These are phyloP conservation scores for Pygathrix nemaeus DNA, from an alignment of 2,113 vertebrate genomes.

Conservation along the genomic window DNA sequence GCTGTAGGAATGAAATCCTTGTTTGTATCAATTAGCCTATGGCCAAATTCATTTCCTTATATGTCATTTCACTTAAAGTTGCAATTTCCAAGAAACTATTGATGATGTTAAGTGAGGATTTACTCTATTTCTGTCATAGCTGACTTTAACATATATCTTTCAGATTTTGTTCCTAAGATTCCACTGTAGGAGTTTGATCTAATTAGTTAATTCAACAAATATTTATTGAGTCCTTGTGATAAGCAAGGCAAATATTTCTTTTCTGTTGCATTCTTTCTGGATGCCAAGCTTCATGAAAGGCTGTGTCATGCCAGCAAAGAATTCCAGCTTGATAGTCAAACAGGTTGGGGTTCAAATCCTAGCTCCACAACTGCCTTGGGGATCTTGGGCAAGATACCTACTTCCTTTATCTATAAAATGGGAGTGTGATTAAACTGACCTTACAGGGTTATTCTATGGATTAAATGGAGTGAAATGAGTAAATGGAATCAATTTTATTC, in stretches of 20 bases:
- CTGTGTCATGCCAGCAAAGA: background rate
- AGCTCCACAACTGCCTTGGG: background rate
- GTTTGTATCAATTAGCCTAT: background rate
- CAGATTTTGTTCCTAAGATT: slow-evolving; percentile 38
- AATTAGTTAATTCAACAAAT: slow-evolving; percentile 24
- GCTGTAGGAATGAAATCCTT: background rate
- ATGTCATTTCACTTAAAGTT: background rate
- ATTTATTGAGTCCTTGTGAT: slow-evolving; percentile 38
- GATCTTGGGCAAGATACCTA: background rate
- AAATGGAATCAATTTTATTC: slow-evolving; percentile 33
- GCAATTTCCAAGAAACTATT: background rate
- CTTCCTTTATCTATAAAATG: slow-evolving; percentile 4
- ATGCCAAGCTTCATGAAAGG: background rate
- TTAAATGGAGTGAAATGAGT: slow-evolving; percentile 39
- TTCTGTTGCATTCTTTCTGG: background rate
- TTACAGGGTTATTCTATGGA: background rate
- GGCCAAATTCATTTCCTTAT: background rate
- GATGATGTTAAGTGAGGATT: background rate
- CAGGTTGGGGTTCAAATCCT: background rate
- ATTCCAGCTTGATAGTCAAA: background rate
- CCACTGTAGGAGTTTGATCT: slow-evolving; percentile 43
- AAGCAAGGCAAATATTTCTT: background rate
- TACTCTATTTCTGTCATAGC: slow-evolving; percentile 27
- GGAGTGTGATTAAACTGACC: background rate
- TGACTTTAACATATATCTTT: slow-evolving; percentile 32